Conservation (phyloP, 2,888 invertebrate species). For the Crematogaster levior region DNA sequence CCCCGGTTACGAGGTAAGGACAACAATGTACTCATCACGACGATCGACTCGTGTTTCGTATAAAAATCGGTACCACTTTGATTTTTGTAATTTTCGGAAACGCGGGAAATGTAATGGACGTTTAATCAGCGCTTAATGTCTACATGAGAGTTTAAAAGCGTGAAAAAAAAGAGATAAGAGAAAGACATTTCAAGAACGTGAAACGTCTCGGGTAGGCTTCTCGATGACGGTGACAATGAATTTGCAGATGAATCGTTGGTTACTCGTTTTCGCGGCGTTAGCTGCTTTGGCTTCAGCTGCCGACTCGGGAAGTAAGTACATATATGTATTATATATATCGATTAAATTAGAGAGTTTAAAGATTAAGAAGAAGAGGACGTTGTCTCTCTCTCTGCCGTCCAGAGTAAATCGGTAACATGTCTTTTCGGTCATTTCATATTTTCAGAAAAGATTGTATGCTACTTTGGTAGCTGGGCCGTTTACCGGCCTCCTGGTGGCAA, state of each 20-base stretch:
- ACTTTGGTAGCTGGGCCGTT: constrained; percentile 92
- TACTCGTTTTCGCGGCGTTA: constrained; percentile 54
- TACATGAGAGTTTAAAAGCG: neutral
- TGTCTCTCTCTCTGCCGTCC: neutral
- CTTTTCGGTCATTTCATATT: too few relatives aligned
- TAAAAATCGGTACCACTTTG: too few relatives aligned
- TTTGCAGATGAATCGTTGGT: constrained; percentile 71
- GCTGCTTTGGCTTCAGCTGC: constrained; percentile 51
- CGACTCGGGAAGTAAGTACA: constrained; percentile 65
- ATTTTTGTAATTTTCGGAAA: too few relatives aligned
- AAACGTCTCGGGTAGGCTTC: neutral
- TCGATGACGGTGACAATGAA: neutral
- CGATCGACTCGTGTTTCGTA: too few relatives aligned
- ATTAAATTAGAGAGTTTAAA: too few relatives aligned
- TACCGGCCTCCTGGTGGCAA: constrained; percentile 89
- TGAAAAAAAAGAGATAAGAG: too few relatives aligned
- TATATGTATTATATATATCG: too few relatives aligned
- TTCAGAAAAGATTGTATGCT: constrained; percentile 90
- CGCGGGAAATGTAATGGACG: too few relatives aligned
- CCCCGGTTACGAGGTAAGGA: constrained; percentile 40
- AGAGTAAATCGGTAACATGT: too few relatives aligned
- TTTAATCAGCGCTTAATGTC: neutral
- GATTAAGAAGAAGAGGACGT: neutral
- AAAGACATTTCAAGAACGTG: too few relatives aligned
- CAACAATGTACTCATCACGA: neutral